A percentile compares a stretch with the other conserved stretches of the same genome.
These are phyloP conservation scores for Garra rufa DNA, from an alignment of 2,113 vertebrate genomes.

Conservation along the genomic window DNA sequence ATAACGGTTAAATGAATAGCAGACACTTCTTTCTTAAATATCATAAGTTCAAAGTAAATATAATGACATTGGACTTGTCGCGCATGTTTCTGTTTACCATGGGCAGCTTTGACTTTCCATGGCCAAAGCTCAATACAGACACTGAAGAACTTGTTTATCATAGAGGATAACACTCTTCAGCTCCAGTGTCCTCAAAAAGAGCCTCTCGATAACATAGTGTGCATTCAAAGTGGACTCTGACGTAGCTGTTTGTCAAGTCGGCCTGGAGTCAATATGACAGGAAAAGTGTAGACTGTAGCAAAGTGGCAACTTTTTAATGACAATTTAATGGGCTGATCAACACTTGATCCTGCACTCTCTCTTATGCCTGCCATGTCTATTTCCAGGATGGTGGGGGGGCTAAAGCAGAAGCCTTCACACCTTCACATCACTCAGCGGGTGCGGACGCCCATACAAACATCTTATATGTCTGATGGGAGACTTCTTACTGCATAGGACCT, in stretches of 20 bases:
- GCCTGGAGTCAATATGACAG: slow-evolving; percentile 11
- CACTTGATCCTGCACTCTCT: slow-evolving; percentile 25
- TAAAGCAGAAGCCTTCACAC: slow-evolving; percentile 24
- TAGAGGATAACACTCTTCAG: slow-evolving; percentile 7
- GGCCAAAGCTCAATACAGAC: background rate
- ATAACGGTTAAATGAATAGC: background rate
- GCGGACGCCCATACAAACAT: slow-evolving; percentile 13
- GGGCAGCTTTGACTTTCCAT: background rate
- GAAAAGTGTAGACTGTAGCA: slow-evolving; percentile 32
- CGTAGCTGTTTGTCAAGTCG: background rate
- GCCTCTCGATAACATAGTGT: slow-evolving; percentile 10
- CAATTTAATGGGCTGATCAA: slow-evolving; percentile 44
- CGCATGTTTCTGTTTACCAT: background rate
- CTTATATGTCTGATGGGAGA: slow-evolving; percentile 22
- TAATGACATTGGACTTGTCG: background rate
- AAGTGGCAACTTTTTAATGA: slow-evolving; percentile 39
- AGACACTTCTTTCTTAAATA: background rate
- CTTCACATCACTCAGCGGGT: slow-evolving; percentile 1
- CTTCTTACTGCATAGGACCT: slow-evolving; percentile 20
- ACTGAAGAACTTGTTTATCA: background rate
- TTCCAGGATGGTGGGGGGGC: slow-evolving; percentile 19
- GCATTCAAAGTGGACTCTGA: slow-evolving; percentile 16
- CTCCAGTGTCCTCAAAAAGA: slow-evolving; percentile 25
- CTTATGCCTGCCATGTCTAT: slow-evolving; percentile 10
- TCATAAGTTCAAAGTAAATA: background rate